phyloP scores from a whole-genome alignment of 2,113 vertebrate genomes.

The Narcine bancroftii region DNA sequence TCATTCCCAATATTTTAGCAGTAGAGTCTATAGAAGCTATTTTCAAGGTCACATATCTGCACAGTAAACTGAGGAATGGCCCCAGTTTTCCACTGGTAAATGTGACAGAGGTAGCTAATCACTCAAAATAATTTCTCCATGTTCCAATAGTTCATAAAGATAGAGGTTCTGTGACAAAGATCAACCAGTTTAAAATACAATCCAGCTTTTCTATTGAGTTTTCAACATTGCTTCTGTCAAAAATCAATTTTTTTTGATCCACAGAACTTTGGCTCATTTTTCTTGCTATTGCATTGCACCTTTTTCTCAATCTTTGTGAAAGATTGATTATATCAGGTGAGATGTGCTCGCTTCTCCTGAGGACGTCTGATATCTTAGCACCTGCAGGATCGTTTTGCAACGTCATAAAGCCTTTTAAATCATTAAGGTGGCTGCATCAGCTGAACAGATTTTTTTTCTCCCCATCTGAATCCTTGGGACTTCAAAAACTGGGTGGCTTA shows the following conservation, averaged over 20 bases:
- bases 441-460: too few species aligned
- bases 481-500: too few species aligned
- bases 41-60: neutral
- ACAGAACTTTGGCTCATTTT: neutral
- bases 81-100: neutral
- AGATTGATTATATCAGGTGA: neutral
- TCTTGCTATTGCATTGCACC: neutral
- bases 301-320: neutral
- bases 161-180: neutral
- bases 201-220: neutral
- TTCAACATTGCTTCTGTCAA: neutral
- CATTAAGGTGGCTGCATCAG: neutral
- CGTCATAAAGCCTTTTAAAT: neutral
- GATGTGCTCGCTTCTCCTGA: neutral
- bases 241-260: neutral
- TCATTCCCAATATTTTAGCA: neutral
- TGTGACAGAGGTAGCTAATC: neutral
- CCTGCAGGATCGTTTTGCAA: neutral
- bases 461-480: neutral
- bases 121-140: neutral
- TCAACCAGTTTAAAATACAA: neutral
- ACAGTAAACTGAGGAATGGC: neutral
- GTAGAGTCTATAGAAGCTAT: neutral
- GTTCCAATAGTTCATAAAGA: neutral
- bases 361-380: neutral